Percentiles rank a stretch among this genome's conserved stretches.
phyloP scores from a whole-genome alignment of 2,888 invertebrate species.

The Cactoblastis cactorum region DNA sequence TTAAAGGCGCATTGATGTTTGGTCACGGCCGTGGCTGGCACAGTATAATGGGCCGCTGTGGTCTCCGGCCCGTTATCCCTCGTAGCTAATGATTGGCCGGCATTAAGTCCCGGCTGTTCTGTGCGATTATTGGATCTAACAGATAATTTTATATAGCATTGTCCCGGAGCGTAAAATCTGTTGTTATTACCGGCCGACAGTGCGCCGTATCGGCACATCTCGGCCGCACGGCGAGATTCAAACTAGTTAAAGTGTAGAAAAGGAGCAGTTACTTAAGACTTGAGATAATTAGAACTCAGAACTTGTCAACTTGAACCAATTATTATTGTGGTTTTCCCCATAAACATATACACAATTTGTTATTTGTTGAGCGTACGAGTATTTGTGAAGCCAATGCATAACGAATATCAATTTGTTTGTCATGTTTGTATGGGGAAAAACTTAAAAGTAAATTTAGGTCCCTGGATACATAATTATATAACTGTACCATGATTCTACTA shows the following conservation, averaged over 20 bases:
- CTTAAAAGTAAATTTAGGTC: too few species aligned
- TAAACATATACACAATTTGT: too few species aligned
- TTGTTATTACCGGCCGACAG: constrained; percentile 66
- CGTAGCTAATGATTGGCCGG: constrained; percentile 79
- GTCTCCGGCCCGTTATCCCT: constrained; percentile 76
- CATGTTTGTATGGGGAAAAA: too few species aligned
- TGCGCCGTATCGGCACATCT: constrained; percentile 35
- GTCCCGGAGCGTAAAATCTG: constrained; percentile 79
- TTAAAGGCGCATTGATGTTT: constrained; percentile 72
- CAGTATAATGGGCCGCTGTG: constrained; percentile 55
- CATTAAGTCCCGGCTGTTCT: constrained; percentile 76
- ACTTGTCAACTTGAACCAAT: too few species aligned
- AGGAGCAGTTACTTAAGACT: too few species aligned
- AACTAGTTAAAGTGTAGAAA: neutral
- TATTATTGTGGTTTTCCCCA: too few species aligned
- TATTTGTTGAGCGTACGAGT: too few species aligned
- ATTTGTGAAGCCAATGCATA: too few species aligned
- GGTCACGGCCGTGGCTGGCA: constrained; percentile 65
- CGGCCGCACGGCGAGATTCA: constrained; percentile 23
- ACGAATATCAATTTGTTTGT: too few species aligned
- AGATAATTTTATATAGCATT: constrained; percentile 79
- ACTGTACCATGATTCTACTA: too few species aligned
- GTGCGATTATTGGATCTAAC: constrained; percentile 80
- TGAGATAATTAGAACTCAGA: too few species aligned
- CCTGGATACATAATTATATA: too few species aligned